Evolutionary conservation across 2,113 vertebrate genomes (phyloP).

Genomic region (Menura novaehollandiae): DNA sequence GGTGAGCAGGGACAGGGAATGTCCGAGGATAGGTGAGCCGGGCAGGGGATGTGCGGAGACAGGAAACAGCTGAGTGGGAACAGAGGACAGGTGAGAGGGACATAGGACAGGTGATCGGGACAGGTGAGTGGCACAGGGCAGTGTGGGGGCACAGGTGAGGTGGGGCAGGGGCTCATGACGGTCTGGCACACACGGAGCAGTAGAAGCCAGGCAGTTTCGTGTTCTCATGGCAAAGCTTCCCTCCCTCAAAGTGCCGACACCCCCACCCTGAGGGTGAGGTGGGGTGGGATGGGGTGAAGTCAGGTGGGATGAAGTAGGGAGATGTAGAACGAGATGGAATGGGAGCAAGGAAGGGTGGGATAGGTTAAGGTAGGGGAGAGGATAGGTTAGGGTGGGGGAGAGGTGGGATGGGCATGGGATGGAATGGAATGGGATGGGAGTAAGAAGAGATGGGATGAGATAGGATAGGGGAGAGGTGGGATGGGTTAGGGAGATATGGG

Average conservation of each 20-base stretch:
- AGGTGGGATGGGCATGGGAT: neutral
- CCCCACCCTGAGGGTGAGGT: neutral
- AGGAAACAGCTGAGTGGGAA: no score
- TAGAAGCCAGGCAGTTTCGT: neutral
- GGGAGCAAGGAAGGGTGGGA: neutral
- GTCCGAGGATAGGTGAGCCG: no score
- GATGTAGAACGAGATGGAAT: neutral
- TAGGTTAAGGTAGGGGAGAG: neutral
- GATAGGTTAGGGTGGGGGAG: neutral
- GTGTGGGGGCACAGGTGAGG: neutral
- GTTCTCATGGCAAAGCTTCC: neutral
- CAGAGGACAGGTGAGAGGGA: no score
- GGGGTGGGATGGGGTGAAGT: neutral
- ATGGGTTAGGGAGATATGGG: no score
- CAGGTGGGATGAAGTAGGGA: accelerated
- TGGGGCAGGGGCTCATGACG: no score
- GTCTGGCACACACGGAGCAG: neutral
- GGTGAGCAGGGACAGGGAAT: no score
- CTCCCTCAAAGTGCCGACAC: neutral
- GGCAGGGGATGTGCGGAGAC: no score
- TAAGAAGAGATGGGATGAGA: no score
- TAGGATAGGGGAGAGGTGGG: neutral
- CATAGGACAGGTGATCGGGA: no score
- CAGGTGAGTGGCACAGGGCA: no score
- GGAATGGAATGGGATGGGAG: neutral